Evolutionary conservation across 2,888 invertebrate species (phyloP), one percentile per base, ranked within the genome.

Genomic region (Cephus sareptanus): DNA sequence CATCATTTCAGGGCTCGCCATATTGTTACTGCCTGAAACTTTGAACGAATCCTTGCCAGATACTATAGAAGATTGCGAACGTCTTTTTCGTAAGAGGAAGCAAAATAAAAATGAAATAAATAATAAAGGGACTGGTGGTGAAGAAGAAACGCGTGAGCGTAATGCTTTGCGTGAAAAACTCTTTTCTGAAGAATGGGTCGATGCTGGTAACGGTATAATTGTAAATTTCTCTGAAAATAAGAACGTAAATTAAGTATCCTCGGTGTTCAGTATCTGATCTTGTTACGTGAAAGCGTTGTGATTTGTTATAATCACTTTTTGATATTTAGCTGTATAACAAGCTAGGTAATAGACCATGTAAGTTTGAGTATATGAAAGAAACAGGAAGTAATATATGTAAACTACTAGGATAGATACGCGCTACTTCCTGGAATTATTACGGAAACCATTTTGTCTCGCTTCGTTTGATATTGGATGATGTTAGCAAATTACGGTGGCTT

Each of bases 181-280:
- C 4, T 90, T 89, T 77, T 89, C 89, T 4, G 90, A 90, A 33
- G 87, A 90, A 73, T 90, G 89, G 89, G 89, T 90, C 4, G 90
- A 90, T 37, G 90, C 88, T 70, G 90, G 90, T 33, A 90, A 90
- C 79, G 90, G 90, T 40, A 90, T 90, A 78, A 84, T 90, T 75
- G 89, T 90, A 6, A 88, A 89, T 84, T 90, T 90, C 75, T 81
- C 85, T 4, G 88, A 89, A 12, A 88, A 81, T 73, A 88, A 88
- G 75, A 87, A 79, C 79, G 79, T 83, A 6, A 74, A 77, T 35
- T 77, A 56, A 56, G 70, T 34, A 56, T 56, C 23, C 56, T 23
- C 23, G 56, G 23, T 23, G 56, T 23, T 9, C 23, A 23, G 56
- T 56, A 23, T 56, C 9, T 56, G 23, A 56, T 23, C 56, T 23